These are phyloP conservation scores for Hydrotaea cyrtoneurina DNA, from an alignment of 2,888 invertebrate genomes.

Conservation along the genomic window DNA sequence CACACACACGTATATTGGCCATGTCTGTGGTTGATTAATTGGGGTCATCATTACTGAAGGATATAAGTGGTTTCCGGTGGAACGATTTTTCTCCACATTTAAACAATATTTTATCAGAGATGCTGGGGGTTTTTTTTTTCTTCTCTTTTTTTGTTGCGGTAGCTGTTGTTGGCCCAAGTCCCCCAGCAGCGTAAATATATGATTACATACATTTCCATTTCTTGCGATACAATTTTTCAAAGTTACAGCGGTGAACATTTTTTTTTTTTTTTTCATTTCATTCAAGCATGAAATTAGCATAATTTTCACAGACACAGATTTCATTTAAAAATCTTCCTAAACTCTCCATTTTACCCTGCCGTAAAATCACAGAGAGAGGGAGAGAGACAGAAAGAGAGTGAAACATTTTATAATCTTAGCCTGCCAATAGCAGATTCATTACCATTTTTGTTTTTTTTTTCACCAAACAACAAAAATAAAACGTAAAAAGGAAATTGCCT, in stretches of 20 bases:
- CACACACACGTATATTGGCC: conserved; percentile 23
- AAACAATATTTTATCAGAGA: conserved; percentile 22
- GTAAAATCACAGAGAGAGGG: background rate
- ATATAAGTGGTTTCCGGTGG: conserved; percentile 65
- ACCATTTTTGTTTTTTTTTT: too few species aligned
- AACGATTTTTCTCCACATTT: conserved; percentile 30
- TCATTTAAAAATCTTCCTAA: background rate
- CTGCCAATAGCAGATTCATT: background rate
- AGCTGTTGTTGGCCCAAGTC: background rate
- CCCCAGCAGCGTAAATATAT: too few species aligned
- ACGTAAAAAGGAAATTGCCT: conserved; percentile 14
- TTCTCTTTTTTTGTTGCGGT: background rate
- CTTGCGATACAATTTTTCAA: background rate
- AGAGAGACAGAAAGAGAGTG: background rate
- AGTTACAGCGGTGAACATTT: conserved; percentile 50
- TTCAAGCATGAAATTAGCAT: conserved; percentile 66
- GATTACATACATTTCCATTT: too few species aligned
- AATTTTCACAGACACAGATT: conserved; percentile 33
- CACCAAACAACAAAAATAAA: too few species aligned
- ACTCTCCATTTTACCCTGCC: background rate
- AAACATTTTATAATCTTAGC: conserved; percentile 6
- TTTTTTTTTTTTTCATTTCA: conserved; percentile 59
- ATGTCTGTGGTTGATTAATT: conserved; percentile 68
- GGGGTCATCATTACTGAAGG: conserved; percentile 68
- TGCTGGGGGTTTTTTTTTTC: background rate